Evolutionary conservation across 2,113 vertebrate species (phyloP).

Genomic region (Fukomys damarensis): DNA sequence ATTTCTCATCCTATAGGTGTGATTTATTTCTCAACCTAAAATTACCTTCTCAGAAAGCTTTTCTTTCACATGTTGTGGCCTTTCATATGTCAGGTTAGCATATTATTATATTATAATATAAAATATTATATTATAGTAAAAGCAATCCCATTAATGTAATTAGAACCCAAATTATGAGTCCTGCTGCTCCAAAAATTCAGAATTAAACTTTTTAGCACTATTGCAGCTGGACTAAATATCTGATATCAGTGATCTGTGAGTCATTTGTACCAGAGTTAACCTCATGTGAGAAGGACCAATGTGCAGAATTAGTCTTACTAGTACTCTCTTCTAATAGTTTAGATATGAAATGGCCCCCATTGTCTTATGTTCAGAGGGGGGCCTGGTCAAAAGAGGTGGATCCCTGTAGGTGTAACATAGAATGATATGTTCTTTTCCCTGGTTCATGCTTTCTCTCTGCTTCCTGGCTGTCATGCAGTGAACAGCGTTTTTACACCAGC

Average conservation of each 20-base stretch:
- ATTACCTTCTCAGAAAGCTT: not conserved
- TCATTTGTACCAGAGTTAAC: not conserved
- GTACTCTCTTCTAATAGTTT: not conserved
- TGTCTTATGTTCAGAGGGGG: not conserved
- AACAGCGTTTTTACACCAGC: not conserved
- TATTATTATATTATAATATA: not conserved
- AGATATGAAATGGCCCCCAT: not conserved
- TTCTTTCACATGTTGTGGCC: not conserved
- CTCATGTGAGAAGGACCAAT: not conserved
- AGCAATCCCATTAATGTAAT: not conserved
- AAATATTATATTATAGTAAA: not conserved
- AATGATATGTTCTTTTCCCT: not conserved
- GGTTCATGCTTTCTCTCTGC: not conserved
- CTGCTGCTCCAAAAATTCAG: not conserved
- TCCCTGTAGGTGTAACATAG: not conserved
- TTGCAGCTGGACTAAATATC: not conserved
- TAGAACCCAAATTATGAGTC: not conserved
- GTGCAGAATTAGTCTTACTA: not conserved
- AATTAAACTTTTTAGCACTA: not conserved
- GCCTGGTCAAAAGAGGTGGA: not conserved
- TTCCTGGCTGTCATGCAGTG: not conserved
- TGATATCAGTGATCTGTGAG: not conserved
- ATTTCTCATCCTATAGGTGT: not conserved
- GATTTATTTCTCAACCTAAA: slow-evolving; percentile 18
- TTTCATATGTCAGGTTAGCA: not conserved